These are phyloP conservation scores for Oxyruncus cristatus DNA, from an alignment of 2,113 vertebrate genomes.

Conservation along the genomic window DNA sequence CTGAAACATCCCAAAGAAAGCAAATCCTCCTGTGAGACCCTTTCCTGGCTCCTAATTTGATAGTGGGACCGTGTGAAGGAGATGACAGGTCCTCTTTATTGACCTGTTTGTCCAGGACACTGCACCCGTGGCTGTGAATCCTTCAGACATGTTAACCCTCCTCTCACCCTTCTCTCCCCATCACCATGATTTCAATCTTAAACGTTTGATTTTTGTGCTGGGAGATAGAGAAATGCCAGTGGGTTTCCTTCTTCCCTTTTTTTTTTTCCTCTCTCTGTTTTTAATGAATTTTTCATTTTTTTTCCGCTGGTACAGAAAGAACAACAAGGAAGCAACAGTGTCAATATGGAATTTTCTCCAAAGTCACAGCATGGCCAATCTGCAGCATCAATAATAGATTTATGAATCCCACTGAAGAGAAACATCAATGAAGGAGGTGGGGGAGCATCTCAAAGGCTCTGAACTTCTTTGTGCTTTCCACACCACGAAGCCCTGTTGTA, in stretches of 20 bases:
- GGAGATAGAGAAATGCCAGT: not conserved
- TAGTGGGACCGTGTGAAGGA: not conserved
- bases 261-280: not conserved
- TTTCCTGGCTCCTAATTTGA: not conserved
- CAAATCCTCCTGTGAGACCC: not conserved
- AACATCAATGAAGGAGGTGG: not conserved
- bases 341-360: conserved; percentile 27
- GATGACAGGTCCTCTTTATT: not conserved
- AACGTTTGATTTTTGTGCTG: not conserved
- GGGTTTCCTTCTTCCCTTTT: not conserved
- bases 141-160: not conserved
- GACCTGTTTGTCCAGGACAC: not conserved
- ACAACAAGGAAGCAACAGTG: conserved; percentile 56
- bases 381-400: not conserved
- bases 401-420: conserved; percentile 19
- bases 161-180: not conserved
- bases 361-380: not conserved
- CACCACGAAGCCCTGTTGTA: not conserved
- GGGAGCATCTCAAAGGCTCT: not conserved
- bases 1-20: not conserved
- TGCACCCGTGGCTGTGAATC: not conserved
- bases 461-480: not conserved
- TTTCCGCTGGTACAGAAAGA: conserved; percentile 17
- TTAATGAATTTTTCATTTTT: conserved; percentile 64
- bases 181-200: not conserved